phyloP scores from a whole-genome alignment of 1,140 invertebrate species.

The Sycobia sp. region DNA sequence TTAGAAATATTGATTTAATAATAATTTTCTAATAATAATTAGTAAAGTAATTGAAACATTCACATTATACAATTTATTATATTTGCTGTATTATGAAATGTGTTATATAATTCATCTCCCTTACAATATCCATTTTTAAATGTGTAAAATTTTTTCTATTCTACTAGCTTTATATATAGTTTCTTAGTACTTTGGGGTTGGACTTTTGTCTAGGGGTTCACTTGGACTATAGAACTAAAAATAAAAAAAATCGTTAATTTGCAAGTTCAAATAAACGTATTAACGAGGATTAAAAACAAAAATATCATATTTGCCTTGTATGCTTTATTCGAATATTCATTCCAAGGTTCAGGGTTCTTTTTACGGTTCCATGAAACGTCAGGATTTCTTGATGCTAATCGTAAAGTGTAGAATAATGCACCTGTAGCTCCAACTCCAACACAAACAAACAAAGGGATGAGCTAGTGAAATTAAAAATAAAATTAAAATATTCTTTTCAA shows the following conservation, averaged over 20 bases:
- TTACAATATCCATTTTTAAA: background rate
- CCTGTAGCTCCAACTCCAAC: conserved; percentile 67
- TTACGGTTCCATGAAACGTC: conserved; percentile 79
- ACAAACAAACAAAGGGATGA: conserved; percentile 80
- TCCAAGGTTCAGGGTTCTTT: conserved; percentile 77
- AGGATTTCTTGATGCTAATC: conserved; percentile 75
- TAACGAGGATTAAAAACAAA: conserved; percentile 1
- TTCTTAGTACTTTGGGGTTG: too few species aligned
- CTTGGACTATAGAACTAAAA: conserved; percentile 60
- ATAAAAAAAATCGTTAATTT: conserved; percentile 29
- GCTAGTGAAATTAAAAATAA: conserved; percentile 59
- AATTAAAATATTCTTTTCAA: conserved; percentile 8
- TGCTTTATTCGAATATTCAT: conserved; percentile 77
- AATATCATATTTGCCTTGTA: conserved; percentile 72
- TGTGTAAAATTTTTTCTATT: background rate
- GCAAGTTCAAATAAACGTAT: too few species aligned
- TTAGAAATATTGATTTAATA: too few species aligned
- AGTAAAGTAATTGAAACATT: too few species aligned
- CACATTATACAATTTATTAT: too few species aligned
- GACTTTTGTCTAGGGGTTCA: background rate
- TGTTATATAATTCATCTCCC: too few species aligned
- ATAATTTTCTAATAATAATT: too few species aligned
- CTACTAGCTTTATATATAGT: background rate
- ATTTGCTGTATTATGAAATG: too few species aligned
- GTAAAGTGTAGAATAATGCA: conserved; percentile 67